Conservation (phyloP, 2,113 vertebrate genomes). For the Microcebus murinus region DNA sequence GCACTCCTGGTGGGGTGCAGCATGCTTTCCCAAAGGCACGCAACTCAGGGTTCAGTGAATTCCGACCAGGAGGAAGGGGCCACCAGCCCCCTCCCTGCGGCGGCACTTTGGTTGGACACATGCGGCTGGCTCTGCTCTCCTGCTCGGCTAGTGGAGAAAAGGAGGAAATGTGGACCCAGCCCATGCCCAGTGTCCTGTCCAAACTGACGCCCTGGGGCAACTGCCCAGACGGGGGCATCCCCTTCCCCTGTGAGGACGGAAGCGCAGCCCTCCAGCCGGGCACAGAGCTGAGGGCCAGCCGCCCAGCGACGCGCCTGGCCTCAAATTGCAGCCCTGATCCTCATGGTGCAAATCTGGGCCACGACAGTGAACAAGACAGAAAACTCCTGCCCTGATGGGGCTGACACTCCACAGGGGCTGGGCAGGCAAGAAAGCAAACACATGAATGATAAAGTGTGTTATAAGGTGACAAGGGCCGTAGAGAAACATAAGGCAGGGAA, state of each 20-base stretch:
- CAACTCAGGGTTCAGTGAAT: not conserved
- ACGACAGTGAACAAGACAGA: not conserved
- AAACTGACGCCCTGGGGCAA: not conserved
- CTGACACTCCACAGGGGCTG: not conserved
- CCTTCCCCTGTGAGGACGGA: not conserved
- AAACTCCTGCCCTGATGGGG: rapidly evolving
- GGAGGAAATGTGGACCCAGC: not conserved
- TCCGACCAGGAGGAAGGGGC: not conserved
- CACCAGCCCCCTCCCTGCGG: rapidly evolving
- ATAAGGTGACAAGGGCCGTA: not conserved
- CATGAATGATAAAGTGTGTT: not conserved
- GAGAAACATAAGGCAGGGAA: not conserved
- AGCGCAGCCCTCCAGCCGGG: not conserved
- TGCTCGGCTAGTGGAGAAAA: not conserved
- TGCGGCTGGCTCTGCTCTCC: rapidly evolving
- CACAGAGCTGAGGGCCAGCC: not conserved
- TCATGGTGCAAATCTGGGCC: rapidly evolving
- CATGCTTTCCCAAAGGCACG: rapidly evolving
- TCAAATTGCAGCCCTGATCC: not conserved
- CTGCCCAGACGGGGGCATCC: not conserved
- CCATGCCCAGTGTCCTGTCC: not conserved
- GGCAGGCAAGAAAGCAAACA: not conserved
- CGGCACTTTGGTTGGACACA: too few species aligned
- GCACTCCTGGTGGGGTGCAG: rapidly evolving
- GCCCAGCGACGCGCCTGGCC: not conserved